Base-by-base conservation (phyloP, 30 jellyfish, hydroid and myxozoan species). In the Turritopsis dohrnii region DNA sequence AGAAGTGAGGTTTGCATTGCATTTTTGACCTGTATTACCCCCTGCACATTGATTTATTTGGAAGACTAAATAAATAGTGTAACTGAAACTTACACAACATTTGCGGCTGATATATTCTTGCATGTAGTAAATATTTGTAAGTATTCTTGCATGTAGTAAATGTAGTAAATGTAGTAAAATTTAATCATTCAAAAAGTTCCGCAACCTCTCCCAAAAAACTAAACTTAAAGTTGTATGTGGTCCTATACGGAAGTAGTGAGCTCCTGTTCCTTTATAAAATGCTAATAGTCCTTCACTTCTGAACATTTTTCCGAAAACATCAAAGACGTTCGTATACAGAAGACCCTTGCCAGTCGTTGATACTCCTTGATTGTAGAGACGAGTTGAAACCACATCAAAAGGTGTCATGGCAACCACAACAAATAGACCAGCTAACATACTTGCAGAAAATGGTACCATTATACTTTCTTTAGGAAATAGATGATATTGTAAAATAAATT, bases 361-460 rank as follows among this genome's bases (percentile, higher is more conserved):
- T 18, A 92, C 95, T 24, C 65, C 85, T 66, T 92, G 98, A 71
- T 92, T 92, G 84, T 92, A 92, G 29, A 92, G 84, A 23, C 98
- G 84, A 3, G 98, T 92, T 29, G 95, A 80, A 9, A 92, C 87
- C 18, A 92, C 98, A 80, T 92, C 98, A 88, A 92, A 92, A 18
- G 98, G 98, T 27, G 98, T 92, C 98, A 92, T 92, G 24, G 95
- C 96, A 31, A 81, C 69, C 20, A 92, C 98, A 60, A 92, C 96
- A 60, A 85, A 71, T 17, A 92, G 71, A 66, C 98, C 86, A 30
- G 96, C 96, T 9, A 84, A 65, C 98, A 92, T 92, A 73, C 98
- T 92, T 8, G 98, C 95, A 18, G 95, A 8, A 24, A 92, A 75
- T 21, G 98, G 95, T 16, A 87, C 79, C 71, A 92, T 28, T 29